Evolutionary conservation across 2,888 invertebrate species (phyloP).

Genomic region (Andrena haemorrhoa): DNA sequence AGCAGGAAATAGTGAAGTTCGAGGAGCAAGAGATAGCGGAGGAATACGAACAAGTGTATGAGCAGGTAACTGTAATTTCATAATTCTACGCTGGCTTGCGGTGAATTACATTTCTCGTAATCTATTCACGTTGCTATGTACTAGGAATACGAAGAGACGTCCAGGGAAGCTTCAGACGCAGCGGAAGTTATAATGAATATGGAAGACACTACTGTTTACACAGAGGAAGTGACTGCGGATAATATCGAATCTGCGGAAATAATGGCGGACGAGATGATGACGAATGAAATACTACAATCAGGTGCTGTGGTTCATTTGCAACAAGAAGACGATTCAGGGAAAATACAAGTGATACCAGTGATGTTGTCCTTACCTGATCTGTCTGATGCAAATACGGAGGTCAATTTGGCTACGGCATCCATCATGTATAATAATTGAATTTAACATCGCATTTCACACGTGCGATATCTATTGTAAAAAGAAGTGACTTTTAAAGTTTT

Average conservation of each 20-base stretch:
- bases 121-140: conserved; percentile 16
- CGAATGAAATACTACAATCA: conserved; percentile 78
- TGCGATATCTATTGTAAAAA: conserved; percentile 53
- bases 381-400: conserved; percentile 79
- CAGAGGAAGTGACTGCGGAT: conserved; percentile 83
- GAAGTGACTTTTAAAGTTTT: conserved; percentile 45
- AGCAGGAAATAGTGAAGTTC: conserved; percentile 68
- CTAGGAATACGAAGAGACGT: conserved; percentile 82
- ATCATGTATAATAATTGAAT: conserved; percentile 82
- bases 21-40: conserved; percentile 71
- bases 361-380: conserved; percentile 82
- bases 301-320: conserved; percentile 81
- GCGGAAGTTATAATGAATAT: conserved; percentile 82
- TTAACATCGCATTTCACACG: conserved; percentile 21
- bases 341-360: conserved; percentile 83
- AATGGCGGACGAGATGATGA: conserved; percentile 80
- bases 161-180: conserved; percentile 79
- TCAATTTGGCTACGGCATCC: conserved; percentile 81
- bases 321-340: conserved; percentile 80
- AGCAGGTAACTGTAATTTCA: conserved; percentile 64
- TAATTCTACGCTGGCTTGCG: background rate
- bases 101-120: background rate
- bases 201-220: conserved; percentile 82
- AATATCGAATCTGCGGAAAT: conserved; percentile 79
- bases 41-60: conserved; percentile 74